Conservation (phyloP, 2,888 invertebrate species). For the Chymomyza amoena region DNA sequence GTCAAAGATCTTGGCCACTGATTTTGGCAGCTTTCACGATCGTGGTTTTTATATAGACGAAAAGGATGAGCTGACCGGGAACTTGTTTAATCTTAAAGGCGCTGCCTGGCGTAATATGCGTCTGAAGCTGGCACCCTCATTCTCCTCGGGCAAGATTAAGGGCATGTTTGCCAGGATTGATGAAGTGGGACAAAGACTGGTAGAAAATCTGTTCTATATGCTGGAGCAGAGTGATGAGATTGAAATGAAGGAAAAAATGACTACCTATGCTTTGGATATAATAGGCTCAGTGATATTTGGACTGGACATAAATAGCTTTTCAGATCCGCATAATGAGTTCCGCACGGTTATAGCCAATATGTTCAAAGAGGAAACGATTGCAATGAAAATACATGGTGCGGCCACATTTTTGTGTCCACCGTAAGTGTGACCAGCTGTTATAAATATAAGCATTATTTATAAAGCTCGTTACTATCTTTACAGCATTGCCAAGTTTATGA, state of each 20-base stretch:
- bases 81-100: slow-evolving; percentile 70
- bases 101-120: slow-evolving; percentile 83
- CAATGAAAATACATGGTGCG: not conserved
- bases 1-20: slow-evolving; percentile 81
- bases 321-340: slow-evolving; percentile 67
- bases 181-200: slow-evolving; percentile 80
- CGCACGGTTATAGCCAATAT: slow-evolving; percentile 28
- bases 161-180: slow-evolving; percentile 82
- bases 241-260: slow-evolving; percentile 76
- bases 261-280: slow-evolving; percentile 75
- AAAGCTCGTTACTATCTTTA: not conserved
- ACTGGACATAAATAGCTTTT: slow-evolving; percentile 68
- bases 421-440: slow-evolving; percentile 31
- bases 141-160: slow-evolving; percentile 84
- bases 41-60: slow-evolving; percentile 82
- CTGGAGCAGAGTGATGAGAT: slow-evolving; percentile 71
- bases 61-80: slow-evolving; percentile 81
- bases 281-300: slow-evolving; percentile 78
- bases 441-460: not conserved
- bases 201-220: slow-evolving; percentile 76
- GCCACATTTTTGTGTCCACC: slow-evolving; percentile 30
- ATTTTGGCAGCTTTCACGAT: slow-evolving; percentile 83
- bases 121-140: slow-evolving; percentile 82
- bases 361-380: slow-evolving; percentile 2
- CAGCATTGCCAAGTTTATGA: slow-evolving; percentile 38